A percentile compares a stretch with the other conserved stretches of the same genome.
These are phyloP conservation scores for Leistus spinibarbis DNA, from an alignment of 2,888 invertebrate genomes.

Conservation along the genomic window DNA sequence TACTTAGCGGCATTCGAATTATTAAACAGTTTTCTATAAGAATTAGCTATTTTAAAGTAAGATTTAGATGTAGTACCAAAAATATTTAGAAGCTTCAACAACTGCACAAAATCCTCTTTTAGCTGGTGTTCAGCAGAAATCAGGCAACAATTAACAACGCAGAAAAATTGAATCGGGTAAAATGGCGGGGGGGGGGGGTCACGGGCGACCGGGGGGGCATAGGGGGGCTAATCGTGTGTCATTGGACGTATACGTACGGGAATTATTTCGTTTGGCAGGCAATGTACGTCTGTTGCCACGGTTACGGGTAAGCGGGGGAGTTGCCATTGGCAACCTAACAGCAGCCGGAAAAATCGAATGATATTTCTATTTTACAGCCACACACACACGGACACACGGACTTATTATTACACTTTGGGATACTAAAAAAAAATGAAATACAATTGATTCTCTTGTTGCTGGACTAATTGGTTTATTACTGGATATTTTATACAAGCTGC, in stretches of 20 bases:
- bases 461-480: no score
- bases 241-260: not conserved
- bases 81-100: no score
- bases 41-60: no score
- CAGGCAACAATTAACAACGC: not conserved
- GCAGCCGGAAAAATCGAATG: constrained; percentile 7
- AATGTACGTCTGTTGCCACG: not conserved
- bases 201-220: not conserved
- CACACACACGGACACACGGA: not conserved
- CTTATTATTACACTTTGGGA: not conserved
- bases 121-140: no score
- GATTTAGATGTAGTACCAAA: no score
- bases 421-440: no score
- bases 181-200: not conserved
- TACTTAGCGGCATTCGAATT: no score
- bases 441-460: no score
- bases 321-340: not conserved
- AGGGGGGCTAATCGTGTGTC: not conserved
- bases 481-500: no score
- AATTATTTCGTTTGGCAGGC: not conserved
- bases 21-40: no score
- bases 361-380: not conserved
- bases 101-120: no score
- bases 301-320: constrained; percentile 1
- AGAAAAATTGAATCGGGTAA: not conserved